Evolutionary conservation across 2,797 vertebrate species (phyloP), one percentile per base, ranked within the genome.

Genomic region (Xerus rutilus): DNA sequence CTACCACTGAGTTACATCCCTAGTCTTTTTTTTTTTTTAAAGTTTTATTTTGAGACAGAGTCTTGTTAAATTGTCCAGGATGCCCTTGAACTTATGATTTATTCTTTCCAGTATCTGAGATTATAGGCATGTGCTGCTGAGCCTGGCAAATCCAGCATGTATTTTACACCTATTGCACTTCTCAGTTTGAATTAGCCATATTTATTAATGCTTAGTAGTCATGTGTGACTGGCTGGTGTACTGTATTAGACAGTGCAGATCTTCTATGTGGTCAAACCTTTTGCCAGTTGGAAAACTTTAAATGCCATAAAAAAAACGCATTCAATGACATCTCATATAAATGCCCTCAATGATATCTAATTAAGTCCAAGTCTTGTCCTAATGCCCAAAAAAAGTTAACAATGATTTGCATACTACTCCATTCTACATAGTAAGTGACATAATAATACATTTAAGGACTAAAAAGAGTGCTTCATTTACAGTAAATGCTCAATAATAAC

Each of bases 371-470:
- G 32, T 70, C 57, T 83, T 86, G 57, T 83, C 32, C 14, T 93
- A 64, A 62, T 18, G 5, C 30, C 47, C 14, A 32, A 86, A 77
- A 70, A 93, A 89, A 59, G 64, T 90, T 85, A 95, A 59, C 1
- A 32, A 10, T 73, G 10, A 85, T 76, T 91, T 96, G 5, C 67
- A 70, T 83, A 59, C n/a, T 81, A 39, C 8, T 79, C 0, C 72
- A 35, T 62, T 90, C 52, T 74, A n/a, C 73, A 59, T 81, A 81
- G 45, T 72, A 92, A 82, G 64, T 93, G 87, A 89, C 39, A 54
- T 52, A 74, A 18, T 74, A 52, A 17, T 83, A 47, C 18, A 10
- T 47, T 21, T 73, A 73, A 77, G 7, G 49, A 85, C 85, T 91
- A 87, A 43, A 45, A 13, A 87, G 30, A 72, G 32, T 91, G 73